Evolutionary conservation across 2,797 vertebrate species (phyloP), one percentile per base, ranked within the genome.

Genomic region (Poeciliopsis gracilis): DNA sequence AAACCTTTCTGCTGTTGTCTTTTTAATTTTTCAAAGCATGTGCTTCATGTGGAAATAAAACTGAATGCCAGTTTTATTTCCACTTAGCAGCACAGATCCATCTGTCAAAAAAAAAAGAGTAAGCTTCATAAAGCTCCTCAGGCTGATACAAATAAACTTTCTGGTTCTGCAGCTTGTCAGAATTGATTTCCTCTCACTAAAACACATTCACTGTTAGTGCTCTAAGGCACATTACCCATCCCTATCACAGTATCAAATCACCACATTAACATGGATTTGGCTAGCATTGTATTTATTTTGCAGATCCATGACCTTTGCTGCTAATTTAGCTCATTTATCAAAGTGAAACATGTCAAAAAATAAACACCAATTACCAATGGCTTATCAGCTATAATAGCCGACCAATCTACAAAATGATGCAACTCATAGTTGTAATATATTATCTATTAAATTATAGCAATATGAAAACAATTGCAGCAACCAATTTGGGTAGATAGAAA

Each of bases 391-490:
- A 8, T 73, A 71, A 45, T 25, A 81, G 49, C 28, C n/a, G 46
- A 46, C 36, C 20, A 67, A 41, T 67, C 20, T 41, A 41, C 36
- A 25, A 67, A 67, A 67, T 88, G 55, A 7, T 33, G 30, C 45
- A 75, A 30, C 74, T 18, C 75, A 83, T 47, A 18, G 47, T 77
- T 66, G 53, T 72, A 1, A 81, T 80, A 82, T 25, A 59, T 57
- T 72, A 53, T 81, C 23, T 85, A 79, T 87, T 74, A 57, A 75
- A 76, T 82, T 73, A 84, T 71, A 61, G 51, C 67, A 83, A 63
- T 30, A 81, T 72, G 25, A 77, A 78, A 79, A 75, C 43, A 84
- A 77, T 82, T 78, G 23, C 79, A 82, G 38, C 28, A 63, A 69
- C 33, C n/a, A 47, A 77, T 90, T 83, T 28, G 61, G 72, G 49